Base-by-base conservation (phyloP, 1,140 invertebrate genomes). In the Nixonia krombeini region DNA sequence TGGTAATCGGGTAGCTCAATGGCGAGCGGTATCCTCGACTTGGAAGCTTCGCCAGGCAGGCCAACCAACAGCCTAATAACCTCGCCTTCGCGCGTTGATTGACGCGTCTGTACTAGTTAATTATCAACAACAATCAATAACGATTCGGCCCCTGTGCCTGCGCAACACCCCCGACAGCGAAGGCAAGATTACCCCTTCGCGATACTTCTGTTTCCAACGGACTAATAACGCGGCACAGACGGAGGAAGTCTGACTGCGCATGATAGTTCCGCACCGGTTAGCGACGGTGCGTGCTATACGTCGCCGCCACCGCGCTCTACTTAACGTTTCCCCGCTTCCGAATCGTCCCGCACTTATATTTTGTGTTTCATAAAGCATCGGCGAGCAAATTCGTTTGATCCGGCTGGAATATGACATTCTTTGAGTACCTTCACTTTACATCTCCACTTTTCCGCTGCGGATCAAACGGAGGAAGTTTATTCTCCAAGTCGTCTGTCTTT, bases 91-190 rank as follows among this genome's bases (percentile, higher is more conserved):
- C 61, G 72, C 70, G 59, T 40, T 82, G 79, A 84, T 82, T 84
- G 80, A 82, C 81, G 74, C 78, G 80, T 79, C 75, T 82, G 72
- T 79, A 75, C 73, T 62, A 72, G 74, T 78, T 84, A 83, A 83
- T 84, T 82, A 83, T 80, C 81, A 81, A 81, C 82, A 83, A 83
- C 82, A 84, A 84, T 83, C 81, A 74, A 84, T 83, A 82, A 82
- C 78, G 55, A 63, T 63, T 46, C 49, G 33, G 67, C 53, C 56
- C 67, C 50, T 50, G 45, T 59, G 50, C 41, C 50, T 59, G 59
- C 50, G 52, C 55, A 68, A 72, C 65, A 64, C 64, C 31, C 56
- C 62, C 47, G 58, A 53, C 47, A 71, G 28, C 23, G 12, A 41
- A 23, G 26, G 21, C 47, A 31, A 57, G 12, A 63, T 50, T 29